These are phyloP conservation scores for Hirundo rustica DNA, from an alignment of 2,797 vertebrate species.

Conservation along the genomic window DNA sequence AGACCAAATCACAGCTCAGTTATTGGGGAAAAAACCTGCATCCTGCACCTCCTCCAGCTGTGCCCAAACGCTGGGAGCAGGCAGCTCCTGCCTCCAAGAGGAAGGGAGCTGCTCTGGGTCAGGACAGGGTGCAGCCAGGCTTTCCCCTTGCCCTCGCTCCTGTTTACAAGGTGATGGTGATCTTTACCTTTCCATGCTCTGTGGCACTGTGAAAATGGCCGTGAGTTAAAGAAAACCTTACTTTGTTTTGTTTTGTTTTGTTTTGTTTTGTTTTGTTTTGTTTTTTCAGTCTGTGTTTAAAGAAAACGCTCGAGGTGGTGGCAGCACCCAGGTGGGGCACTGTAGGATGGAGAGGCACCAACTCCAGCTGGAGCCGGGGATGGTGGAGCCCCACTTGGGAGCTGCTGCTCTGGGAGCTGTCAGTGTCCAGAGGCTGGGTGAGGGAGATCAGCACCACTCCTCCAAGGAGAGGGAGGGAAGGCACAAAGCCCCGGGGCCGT, in stretches of 20 bases:
- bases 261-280: background rate
- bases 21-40: background rate
- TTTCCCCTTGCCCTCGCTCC: background rate
- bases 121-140: background rate
- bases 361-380: background rate
- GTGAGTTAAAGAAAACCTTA: background rate
- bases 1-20: background rate
- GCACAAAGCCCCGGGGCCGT: background rate
- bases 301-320: fast-evolving
- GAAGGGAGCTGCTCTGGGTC: background rate
- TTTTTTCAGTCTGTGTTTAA: background rate
- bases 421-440: background rate
- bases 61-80: background rate
- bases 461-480: background rate
- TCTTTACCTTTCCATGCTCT: background rate
- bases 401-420: background rate
- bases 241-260: background rate
- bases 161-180: background rate
- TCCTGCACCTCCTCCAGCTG: background rate
- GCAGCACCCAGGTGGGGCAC: background rate
- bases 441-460: background rate
- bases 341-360: background rate
- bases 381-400: background rate
- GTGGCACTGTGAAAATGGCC: background rate
- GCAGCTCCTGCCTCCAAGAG: too few species aligned